These are phyloP conservation scores for Lasioglossum marginatum DNA, from an alignment of 2,888 invertebrate species.

Conservation along the genomic window DNA sequence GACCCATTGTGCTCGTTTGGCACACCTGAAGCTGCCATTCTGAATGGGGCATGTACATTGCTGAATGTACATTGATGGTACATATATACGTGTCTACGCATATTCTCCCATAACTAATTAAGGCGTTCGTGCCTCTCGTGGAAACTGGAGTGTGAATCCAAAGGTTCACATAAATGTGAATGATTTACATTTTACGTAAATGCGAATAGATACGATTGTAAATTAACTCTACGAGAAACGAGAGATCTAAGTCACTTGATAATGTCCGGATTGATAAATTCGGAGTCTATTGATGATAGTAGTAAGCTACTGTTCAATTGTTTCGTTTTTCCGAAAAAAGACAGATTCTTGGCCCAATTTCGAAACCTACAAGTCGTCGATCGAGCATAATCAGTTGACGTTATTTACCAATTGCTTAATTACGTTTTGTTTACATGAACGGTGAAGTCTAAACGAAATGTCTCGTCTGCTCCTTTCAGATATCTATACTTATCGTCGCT, in stretches of 20 bases:
- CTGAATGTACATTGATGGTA: not conserved
- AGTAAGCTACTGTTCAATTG: not conserved
- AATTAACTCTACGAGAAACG: too few species aligned
- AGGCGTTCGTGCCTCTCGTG: not conserved
- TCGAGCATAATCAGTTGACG: not conserved
- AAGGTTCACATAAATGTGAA: not conserved
- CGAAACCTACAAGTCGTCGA: not conserved
- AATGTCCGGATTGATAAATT: too few species aligned
- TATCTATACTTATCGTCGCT: slow-evolving; percentile 52
- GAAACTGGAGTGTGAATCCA: not conserved
- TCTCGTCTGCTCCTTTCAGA: slow-evolving; percentile 15
- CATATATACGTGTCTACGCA: not conserved
- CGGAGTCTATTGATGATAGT: too few species aligned
- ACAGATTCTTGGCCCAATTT: not conserved
- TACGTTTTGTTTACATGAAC: slow-evolving; percentile 13
- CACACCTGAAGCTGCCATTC: not conserved
- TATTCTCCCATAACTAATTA: not conserved
- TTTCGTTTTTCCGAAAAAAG: not conserved
- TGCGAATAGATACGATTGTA: not conserved
- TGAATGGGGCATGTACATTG: too few species aligned
- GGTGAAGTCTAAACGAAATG: not conserved
- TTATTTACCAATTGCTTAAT: not conserved
- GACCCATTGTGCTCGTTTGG: not conserved
- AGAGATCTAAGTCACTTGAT: too few species aligned
- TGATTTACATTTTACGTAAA: not conserved